These are phyloP conservation scores for Chymomyza procnemis DNA, from an alignment of 2,888 invertebrate species.

Conservation along the genomic window DNA sequence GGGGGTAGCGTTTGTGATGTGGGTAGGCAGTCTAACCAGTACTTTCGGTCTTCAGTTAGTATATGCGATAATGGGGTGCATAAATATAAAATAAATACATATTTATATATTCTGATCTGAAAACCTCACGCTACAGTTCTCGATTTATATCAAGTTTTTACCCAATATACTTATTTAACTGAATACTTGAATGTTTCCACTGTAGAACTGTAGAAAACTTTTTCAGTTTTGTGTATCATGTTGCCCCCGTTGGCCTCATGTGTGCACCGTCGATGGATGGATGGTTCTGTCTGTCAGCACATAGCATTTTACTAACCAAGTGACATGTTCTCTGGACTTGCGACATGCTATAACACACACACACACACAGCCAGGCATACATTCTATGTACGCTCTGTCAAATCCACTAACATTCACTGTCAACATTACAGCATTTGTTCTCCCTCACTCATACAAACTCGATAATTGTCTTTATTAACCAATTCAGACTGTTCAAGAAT, in stretches of 20 bases:
- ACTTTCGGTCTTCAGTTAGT: constrained; percentile 4
- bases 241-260: neutral
- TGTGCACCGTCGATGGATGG: constrained; percentile 22
- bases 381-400: constrained; percentile 55
- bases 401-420: constrained; percentile 57
- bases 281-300: constrained; percentile 62
- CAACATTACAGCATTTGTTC: too few species aligned
- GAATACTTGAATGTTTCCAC: constrained; percentile 11
- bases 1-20: constrained; percentile 42
- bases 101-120: constrained; percentile 58
- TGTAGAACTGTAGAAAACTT: neutral
- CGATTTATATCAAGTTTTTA: constrained; percentile 45
- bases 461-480: neutral
- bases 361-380: too few species aligned
- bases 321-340: constrained; percentile 60
- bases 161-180: constrained; percentile 53
- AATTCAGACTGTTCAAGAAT: too few species aligned
- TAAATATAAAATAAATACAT: constrained; percentile 64
- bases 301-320: constrained; percentile 47
- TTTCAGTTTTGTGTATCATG: neutral
- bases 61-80: constrained; percentile 56
- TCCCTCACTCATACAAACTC: neutral
- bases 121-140: constrained; percentile 46
- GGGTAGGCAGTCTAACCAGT: neutral
- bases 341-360: constrained; percentile 57